Evolutionary conservation across 2,113 vertebrate species (phyloP).

Genomic region (Bufo bufo): DNA sequence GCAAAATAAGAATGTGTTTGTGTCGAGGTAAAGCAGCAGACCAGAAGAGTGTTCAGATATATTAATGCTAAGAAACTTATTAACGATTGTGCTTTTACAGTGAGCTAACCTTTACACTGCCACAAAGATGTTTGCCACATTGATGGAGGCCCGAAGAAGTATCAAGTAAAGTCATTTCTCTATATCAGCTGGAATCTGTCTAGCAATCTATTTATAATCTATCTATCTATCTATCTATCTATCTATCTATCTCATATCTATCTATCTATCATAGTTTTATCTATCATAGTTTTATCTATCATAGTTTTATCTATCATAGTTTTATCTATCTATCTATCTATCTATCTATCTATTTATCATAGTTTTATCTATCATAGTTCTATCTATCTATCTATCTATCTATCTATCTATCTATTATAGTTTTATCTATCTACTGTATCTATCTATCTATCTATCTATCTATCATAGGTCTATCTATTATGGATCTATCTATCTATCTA

Average conservation of each 20-base stretch:
- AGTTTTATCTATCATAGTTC: not conserved
- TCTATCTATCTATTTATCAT: not conserved
- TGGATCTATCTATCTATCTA: not conserved
- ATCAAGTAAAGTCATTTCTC: not conserved
- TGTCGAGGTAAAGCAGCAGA: not conserved
- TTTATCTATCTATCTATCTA: not conserved
- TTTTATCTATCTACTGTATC: not conserved
- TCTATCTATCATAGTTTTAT: not conserved
- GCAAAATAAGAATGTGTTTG: not conserved
- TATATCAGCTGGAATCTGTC: not conserved
- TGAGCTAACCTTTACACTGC: not conserved
- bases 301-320: not conserved
- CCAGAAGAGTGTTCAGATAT: not conserved
- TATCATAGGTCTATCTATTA: not conserved
- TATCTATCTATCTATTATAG: not conserved
- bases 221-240: not conserved
- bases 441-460: not conserved
- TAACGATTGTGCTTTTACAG: not conserved
- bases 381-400: not conserved
- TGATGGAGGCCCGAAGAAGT: constrained; percentile 17
- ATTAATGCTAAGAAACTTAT: not conserved
- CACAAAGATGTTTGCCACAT: constrained; percentile 13
- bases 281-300: not conserved
- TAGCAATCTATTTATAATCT: not conserved
- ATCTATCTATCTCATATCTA: not conserved